Evolutionary conservation across 2,888 invertebrate genomes (phyloP), one percentile per base, ranked within the genome.

Genomic region (Dryococelus australis): DNA sequence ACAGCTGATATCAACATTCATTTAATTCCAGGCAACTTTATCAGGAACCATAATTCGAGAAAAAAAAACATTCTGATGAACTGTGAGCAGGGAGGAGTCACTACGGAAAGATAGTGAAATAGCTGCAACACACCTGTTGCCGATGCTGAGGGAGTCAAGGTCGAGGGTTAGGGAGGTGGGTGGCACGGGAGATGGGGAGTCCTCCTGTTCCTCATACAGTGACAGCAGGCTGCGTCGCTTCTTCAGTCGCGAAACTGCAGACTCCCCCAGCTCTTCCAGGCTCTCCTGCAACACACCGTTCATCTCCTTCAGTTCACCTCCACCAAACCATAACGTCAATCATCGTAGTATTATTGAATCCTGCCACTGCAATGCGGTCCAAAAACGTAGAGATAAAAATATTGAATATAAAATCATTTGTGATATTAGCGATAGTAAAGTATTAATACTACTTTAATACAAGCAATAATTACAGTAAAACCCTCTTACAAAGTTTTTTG

Each of bases 191-290:
- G 86, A 87, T 8, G 87, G 87, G 26, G 89, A 85, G 20, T 51
- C 51, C 26, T 88, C 88, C 65, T 84, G 26, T 13, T 89, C 89
- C 81, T 90, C 89, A 79, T 89, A 88, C 43, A 89, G 87, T 12
- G 89, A 89, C 16, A 87, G 85, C 27, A 90, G 88, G 86, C 89
- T 89, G 1, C 89, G 88, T 9, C 89, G 88, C 81, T 88, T 88
- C 78, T 89, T 89, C 28, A 90, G 88, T 16, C 90, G 88, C 13
- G 89, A 89, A 20, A 89, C 88, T 12, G 90, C 89, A 35, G 89
- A 90, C 84, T 90, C 90, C 16, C 90, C 90, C 12, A 90, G 84
- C 83, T 90, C 90, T 87, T 90, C 91, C 85, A 91, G 87, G 86
- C 90, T 90, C 84, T 90, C 90, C 90, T 90, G 86, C 26, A 84